Percentiles rank a stretch among this genome's conserved stretches.
These are phyloP conservation scores for Opisthocomus hoazin DNA, from an alignment of 2,113 vertebrate species.

Conservation along the genomic window DNA sequence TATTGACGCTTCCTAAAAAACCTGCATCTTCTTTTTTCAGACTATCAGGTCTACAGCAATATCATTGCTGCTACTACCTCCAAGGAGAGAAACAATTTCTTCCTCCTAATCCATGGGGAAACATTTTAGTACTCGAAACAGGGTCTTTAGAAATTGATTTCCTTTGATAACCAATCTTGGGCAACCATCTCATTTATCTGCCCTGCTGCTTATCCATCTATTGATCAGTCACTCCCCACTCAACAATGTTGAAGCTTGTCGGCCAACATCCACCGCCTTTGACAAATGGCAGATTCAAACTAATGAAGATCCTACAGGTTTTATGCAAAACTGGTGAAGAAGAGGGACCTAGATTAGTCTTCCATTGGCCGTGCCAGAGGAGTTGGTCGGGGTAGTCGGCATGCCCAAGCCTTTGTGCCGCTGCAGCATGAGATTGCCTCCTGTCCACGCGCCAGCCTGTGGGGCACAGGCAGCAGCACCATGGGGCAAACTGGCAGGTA, in stretches of 20 bases:
- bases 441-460: rapidly evolving
- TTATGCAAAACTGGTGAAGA: not conserved
- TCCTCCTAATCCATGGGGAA: not conserved
- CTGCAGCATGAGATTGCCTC: not conserved
- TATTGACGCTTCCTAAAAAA: not conserved
- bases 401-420: not conserved
- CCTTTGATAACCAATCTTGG: not conserved
- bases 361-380: not conserved
- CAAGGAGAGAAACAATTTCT: not conserved
- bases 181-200: not conserved
- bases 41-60: not conserved
- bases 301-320: not conserved
- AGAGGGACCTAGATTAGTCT: not conserved
- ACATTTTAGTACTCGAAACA: not conserved
- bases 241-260: not conserved
- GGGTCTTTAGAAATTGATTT: not conserved
- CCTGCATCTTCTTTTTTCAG: not conserved
- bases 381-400: not conserved
- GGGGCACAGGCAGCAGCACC: not conserved
- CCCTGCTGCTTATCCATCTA: not conserved
- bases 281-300: not conserved
- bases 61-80: not conserved
- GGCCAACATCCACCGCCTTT: not conserved
- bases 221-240: not conserved
- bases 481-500: not conserved